These are phyloP conservation scores for Callimico goeldii DNA, from an alignment of 2,797 vertebrate genomes.

Conservation along the genomic window DNA sequence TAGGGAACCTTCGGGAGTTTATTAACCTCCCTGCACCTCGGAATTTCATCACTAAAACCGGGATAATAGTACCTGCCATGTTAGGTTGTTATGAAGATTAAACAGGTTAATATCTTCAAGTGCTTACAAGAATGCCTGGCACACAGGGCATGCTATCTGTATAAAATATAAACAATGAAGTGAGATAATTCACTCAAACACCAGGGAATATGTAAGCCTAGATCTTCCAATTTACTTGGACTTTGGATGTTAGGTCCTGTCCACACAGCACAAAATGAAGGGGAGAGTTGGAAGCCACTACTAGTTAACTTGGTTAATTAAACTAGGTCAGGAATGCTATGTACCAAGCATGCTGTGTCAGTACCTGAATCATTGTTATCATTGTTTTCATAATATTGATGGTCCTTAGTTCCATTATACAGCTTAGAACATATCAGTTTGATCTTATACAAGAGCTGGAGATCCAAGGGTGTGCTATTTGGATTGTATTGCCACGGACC, in stretches of 20 bases:
- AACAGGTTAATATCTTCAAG: conserved; percentile 36
- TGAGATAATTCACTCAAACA: background rate
- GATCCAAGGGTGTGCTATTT: background rate
- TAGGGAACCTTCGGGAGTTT: fast-evolving
- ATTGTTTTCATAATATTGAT: background rate
- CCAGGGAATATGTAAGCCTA: background rate
- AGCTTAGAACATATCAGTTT: background rate
- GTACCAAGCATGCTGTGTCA: fast-evolving
- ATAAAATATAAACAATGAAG: background rate
- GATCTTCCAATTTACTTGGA: background rate
- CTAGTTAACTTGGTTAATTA: background rate
- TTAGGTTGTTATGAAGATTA: background rate
- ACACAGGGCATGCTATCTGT: background rate
- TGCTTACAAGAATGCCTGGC: conserved; percentile 37
- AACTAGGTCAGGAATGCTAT: background rate
- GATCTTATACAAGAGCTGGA: background rate
- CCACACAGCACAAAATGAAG: background rate
- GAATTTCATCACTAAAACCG: background rate
- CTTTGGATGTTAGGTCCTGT: background rate
- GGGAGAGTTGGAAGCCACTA: background rate
- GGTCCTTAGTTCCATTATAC: background rate
- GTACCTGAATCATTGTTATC: background rate
- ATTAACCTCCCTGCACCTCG: background rate
- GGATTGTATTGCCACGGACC: background rate
- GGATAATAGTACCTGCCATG: background rate